phyloP scores from a whole-genome alignment of 2,113 vertebrate species.

The Pangasianodon hypophthalmus region DNA sequence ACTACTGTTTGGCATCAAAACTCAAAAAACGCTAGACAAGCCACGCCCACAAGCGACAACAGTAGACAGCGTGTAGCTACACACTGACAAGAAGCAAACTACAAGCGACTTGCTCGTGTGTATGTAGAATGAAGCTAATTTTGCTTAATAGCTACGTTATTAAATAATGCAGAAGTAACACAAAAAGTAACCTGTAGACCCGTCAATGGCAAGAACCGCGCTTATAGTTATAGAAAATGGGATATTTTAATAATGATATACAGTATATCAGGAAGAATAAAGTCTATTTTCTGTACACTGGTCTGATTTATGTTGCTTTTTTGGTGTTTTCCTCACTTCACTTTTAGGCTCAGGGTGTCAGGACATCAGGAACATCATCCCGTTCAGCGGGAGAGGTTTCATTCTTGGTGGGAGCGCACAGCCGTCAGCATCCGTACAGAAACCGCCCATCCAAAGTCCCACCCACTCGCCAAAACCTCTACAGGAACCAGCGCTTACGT shows the following conservation, averaged over 20 bases:
- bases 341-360: slow-evolving; percentile 64
- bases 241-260: too few relatives aligned
- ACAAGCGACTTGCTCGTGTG: too few relatives aligned
- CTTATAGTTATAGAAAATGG: too few relatives aligned
- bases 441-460: slow-evolving; percentile 25
- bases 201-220: too few relatives aligned
- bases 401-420: slow-evolving; percentile 73
- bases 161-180: too few relatives aligned
- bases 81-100: too few relatives aligned
- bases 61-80: too few relatives aligned
- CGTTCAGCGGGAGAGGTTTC: slow-evolving; percentile 87
- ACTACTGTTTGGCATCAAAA: background rate
- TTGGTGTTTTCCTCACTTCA: background rate
- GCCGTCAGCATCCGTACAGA: slow-evolving; percentile 38
- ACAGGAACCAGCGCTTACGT: background rate
- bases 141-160: too few relatives aligned
- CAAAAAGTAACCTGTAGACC: too few relatives aligned
- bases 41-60: background rate
- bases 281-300: background rate
- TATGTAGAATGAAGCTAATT: too few relatives aligned
- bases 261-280: background rate
- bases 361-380: slow-evolving; percentile 71
- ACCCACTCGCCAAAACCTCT: background rate
- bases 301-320: background rate
- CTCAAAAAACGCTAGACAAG: background rate